A percentile compares a stretch with the other conserved stretches of the same genome.
Conservation (phyloP, 2,888 invertebrate genomes). For the Mesorhabditis belari region DNA sequence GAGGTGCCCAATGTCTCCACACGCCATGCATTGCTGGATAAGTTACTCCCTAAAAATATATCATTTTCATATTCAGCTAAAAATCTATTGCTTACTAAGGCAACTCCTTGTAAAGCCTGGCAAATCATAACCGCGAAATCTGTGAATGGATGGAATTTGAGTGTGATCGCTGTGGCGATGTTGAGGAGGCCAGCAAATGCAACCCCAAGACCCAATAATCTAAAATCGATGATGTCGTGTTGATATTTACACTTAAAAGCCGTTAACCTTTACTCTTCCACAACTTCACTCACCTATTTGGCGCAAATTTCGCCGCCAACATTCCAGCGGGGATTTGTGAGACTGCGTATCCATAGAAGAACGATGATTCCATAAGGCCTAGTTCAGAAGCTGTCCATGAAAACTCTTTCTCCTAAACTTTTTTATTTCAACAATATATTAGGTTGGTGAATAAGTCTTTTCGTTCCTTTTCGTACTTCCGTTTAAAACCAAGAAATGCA, state of each 20-base stretch:
- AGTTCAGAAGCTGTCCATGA: constrained; percentile 54
- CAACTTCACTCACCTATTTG: constrained; percentile 66
- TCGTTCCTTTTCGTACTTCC: no score
- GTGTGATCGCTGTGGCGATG: constrained; percentile 81
- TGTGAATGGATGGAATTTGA: constrained; percentile 63
- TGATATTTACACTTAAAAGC: neutral
- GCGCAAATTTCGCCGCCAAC: constrained; percentile 88
- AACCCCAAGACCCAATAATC: constrained; percentile 90
- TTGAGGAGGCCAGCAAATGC: constrained; percentile 83
- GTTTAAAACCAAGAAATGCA: no score
- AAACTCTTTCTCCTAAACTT: constrained; percentile 26
- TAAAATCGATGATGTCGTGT: constrained; percentile 51
- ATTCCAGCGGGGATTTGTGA: constrained; percentile 97
- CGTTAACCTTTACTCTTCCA: no score
- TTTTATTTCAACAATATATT: neutral
- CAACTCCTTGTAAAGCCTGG: constrained; percentile 86
- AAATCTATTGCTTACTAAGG: constrained; percentile 55
- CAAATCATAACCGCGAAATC: constrained; percentile 77
- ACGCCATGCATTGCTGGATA: constrained; percentile 98
- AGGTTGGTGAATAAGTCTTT: no score
- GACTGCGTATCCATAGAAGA: constrained; percentile 94
- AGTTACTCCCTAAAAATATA: constrained; percentile 76
- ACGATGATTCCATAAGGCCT: constrained; percentile 85
- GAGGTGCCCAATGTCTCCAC: constrained; percentile 98
- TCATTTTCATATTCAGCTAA: neutral